Evolutionary conservation across 2,888 invertebrate genomes (phyloP).

Genomic region (Coelinius sp.): DNA sequence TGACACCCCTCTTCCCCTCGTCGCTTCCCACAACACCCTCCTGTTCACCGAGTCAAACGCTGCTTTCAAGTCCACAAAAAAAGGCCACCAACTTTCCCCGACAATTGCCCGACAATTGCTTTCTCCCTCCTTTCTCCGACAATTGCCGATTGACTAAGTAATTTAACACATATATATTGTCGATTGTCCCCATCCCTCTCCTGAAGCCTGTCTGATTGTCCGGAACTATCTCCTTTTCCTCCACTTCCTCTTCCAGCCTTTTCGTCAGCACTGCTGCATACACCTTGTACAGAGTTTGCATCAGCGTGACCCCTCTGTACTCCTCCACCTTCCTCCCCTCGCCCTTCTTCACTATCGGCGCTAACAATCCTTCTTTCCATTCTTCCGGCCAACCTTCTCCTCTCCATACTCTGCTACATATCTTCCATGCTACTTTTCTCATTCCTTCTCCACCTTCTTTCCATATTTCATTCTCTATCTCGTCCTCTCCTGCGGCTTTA

Average conservation of each 20-base stretch:
- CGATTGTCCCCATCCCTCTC: conserved; percentile 26
- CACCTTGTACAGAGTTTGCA: background rate
- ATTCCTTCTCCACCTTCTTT: background rate
- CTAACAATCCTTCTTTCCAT: background rate
- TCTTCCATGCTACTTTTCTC: background rate
- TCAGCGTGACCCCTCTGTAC: background rate
- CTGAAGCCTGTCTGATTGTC: conserved; percentile 32
- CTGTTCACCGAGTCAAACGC: conserved; percentile 32
- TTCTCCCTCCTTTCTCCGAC: conserved; percentile 10
- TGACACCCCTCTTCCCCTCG: conserved; percentile 16
- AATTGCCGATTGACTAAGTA: conserved; percentile 1
- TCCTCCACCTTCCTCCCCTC: background rate
- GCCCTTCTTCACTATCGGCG: background rate
- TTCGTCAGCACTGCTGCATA: background rate
- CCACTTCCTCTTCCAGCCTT: conserved; percentile 17
- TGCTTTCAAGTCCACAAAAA: conserved; percentile 28
- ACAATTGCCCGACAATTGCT: no score
- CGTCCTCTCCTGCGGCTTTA: background rate
- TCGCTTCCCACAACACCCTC: background rate
- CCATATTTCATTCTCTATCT: background rate
- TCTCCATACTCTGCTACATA: background rate
- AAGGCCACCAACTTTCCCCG: background rate
- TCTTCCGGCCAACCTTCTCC: background rate
- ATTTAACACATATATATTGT: conserved; percentile 35
- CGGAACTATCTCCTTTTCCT: background rate